phyloP scores from a whole-genome alignment of 2,113 vertebrate species.

The Melanocharis versteri region DNA sequence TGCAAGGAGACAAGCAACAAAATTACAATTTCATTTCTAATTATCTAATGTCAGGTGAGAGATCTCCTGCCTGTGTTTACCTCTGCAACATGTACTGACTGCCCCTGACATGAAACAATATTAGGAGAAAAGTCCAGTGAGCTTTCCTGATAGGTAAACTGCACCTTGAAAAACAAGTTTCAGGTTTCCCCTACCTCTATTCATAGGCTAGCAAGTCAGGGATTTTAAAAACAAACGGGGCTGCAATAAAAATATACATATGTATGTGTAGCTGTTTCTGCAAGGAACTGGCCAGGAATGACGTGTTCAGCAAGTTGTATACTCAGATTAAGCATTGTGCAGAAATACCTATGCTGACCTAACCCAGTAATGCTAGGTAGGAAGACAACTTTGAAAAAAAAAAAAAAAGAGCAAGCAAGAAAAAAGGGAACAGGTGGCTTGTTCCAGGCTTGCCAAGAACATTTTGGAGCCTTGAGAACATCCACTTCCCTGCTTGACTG shows the following conservation, averaged over 20 bases:
- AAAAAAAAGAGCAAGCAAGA: not conserved
- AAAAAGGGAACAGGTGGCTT: conserved; percentile 22
- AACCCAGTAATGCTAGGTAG: not conserved
- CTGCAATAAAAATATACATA: not conserved
- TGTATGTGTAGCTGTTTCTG: not conserved
- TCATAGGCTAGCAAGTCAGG: not conserved
- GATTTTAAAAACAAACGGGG: not conserved
- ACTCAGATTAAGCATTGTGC: not conserved
- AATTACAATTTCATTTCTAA: not conserved
- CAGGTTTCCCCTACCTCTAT: not conserved
- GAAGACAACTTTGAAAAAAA: not conserved
- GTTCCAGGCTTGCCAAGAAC: conserved; percentile 14
- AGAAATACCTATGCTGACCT: not conserved
- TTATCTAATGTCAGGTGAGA: not conserved
- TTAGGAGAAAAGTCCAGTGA: not conserved
- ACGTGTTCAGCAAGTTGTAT: not conserved
- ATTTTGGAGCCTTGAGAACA: conserved; percentile 26
- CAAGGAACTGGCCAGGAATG: not conserved
- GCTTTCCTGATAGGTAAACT: not conserved
- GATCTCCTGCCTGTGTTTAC: not conserved
- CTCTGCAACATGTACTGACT: not conserved
- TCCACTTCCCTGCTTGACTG: not conserved
- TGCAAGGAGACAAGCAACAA: not conserved
- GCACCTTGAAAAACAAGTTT: not conserved
- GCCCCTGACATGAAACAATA: not conserved